Conservation (phyloP, 2,888 invertebrate genomes). For the Metalampra italica region DNA sequence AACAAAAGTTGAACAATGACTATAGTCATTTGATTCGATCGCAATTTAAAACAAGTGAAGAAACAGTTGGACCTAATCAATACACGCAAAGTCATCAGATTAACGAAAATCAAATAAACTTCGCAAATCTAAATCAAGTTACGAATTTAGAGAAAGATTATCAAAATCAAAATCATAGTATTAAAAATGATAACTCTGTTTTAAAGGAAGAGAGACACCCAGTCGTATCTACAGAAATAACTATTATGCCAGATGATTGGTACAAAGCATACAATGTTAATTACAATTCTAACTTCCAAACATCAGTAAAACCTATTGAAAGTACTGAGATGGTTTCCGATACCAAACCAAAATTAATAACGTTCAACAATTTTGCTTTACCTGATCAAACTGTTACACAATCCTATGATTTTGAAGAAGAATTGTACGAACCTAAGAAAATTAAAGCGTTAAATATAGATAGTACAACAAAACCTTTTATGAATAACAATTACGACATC, state of each 20-base stretch:
- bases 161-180: conserved; percentile 13
- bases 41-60: background rate
- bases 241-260: conserved; percentile 7
- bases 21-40: too few relatives aligned
- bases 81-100: background rate
- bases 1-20: too few relatives aligned
- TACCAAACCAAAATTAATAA: conserved; percentile 38
- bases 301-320: conserved; percentile 5
- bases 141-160: conserved; percentile 1
- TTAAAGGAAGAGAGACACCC: conserved; percentile 13
- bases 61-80: background rate
- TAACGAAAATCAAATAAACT: background rate
- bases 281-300: background rate
- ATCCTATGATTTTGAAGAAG: conserved; percentile 48
- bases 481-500: conserved; percentile 19
- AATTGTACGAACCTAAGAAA: conserved; percentile 37
- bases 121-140: background rate
- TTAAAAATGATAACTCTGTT: conserved; percentile 8
- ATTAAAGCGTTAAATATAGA: conserved; percentile 26
- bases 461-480: conserved; percentile 12
- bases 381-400: conserved; percentile 49
- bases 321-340: conserved; percentile 13
- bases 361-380: conserved; percentile 41
- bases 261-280: conserved; percentile 9
- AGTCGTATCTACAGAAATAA: conserved; percentile 14